These are phyloP conservation scores for Ennomos fuscantarius DNA, from an alignment of 2,888 invertebrate genomes.

Conservation along the genomic window DNA sequence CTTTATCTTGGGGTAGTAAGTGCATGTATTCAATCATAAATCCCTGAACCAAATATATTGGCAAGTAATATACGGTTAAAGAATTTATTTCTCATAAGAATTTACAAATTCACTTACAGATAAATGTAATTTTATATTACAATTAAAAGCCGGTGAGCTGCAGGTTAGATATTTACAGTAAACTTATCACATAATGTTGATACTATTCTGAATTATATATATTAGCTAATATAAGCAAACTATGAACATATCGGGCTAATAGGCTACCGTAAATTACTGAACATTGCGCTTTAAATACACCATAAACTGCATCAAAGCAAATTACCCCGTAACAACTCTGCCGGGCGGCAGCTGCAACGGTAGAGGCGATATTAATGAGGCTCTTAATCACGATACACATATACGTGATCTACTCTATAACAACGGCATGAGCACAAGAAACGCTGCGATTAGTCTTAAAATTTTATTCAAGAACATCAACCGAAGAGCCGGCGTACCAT, in stretches of 20 bases:
- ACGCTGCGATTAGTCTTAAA: conserved; percentile 1
- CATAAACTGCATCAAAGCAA: conserved; percentile 19
- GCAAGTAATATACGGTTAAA: conserved; percentile 1
- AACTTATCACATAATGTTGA: too few relatives aligned
- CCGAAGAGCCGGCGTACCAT: too few relatives aligned
- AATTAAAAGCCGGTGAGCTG: too few relatives aligned
- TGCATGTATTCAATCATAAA: background rate
- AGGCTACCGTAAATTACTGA: conserved; percentile 12
- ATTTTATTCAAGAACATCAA: too few relatives aligned
- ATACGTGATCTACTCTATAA: background rate
- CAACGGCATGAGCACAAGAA: background rate
- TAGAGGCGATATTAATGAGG: conserved; percentile 14
- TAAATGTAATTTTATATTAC: too few relatives aligned
- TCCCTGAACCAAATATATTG: background rate
- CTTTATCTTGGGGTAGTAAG: too few relatives aligned
- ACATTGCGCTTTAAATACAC: conserved; percentile 10
- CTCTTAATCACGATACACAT: conserved; percentile 21
- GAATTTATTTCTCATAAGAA: too few relatives aligned
- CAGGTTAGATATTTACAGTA: too few relatives aligned
- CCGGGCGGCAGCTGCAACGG: conserved; percentile 12
- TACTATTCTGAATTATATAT: too few relatives aligned
- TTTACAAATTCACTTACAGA: too few relatives aligned
- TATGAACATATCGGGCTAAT: conserved; percentile 3
- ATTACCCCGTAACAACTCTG: conserved; percentile 13
- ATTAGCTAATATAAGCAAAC: too few relatives aligned